Evolutionary conservation across 2,113 vertebrate genomes (phyloP), one percentile per base, ranked within the genome.

Genomic region (Microtus richardsoni): DNA sequence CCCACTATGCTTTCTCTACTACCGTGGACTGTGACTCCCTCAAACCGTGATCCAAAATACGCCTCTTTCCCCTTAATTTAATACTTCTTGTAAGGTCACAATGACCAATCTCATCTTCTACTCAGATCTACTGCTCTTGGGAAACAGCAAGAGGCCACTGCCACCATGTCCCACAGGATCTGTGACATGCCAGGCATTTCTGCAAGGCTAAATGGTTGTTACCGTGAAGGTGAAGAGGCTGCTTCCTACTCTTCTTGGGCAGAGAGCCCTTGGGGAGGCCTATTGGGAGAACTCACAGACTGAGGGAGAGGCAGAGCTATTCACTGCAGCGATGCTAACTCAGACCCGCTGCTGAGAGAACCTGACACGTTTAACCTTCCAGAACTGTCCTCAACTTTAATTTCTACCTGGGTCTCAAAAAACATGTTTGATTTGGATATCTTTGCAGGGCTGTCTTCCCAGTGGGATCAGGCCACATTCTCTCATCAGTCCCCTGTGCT

Each of bases 371-470:
- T 70, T 58, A 79, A 68, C 87, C 71, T 49, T 74, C 41, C 8
- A 30, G 95, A 85, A 85, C 41, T 75, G 66, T 66, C 47, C 49
- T 95, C 60, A 60, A 92, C 86, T 95, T 95, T 96, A 68, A 92
- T 96, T 96, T 95, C 68, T 64, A 47, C 24, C 54, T 33, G 3
- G 24, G 64, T 91, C 44, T 77, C 33, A 44, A 64, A 94, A 92
- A 93, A 64, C 19, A 8, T 64, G 49, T 97, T 97, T 89, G 66
- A 94, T 93, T 85, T 68, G 41, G 60, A 75, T 97, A 47, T 92
- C 85, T 64, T 73, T 70, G 47, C 41, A 90, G 44, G 96, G 21
- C 79, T 58, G 11, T 79, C 21, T 92, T 96, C 77, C 96, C 94
- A 86, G 82, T 66, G 62, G 80, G 84, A 68, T 92, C 92, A 80